A percentile compares a stretch with the other conserved stretches of the same genome.
Evolutionary conservation across 2,113 vertebrate genomes (phyloP).

Genomic region (Takifugu bimaculatus): DNA sequence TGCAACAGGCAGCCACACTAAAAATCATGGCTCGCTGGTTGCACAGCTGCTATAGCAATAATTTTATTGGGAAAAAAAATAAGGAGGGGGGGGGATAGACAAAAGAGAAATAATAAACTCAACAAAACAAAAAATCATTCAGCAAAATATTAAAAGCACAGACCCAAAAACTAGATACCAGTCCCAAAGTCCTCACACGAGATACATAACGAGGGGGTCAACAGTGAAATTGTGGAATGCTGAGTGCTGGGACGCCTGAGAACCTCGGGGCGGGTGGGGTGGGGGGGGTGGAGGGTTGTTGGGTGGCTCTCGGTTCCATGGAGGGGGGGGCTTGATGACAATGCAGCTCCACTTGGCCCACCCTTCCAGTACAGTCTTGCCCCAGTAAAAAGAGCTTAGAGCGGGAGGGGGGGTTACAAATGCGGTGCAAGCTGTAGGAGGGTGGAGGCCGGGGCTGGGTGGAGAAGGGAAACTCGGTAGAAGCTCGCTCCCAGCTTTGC

Average conservation of each 20-base stretch:
- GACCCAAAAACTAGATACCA: constrained; percentile 81
- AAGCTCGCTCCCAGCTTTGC: constrained; percentile 54
- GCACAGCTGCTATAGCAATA: constrained; percentile 84
- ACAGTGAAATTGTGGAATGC: constrained; percentile 84
- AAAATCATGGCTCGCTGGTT: constrained; percentile 78
- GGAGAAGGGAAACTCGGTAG: constrained; percentile 56
- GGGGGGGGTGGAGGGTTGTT: constrained; percentile 62
- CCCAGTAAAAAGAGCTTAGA: constrained; percentile 69
- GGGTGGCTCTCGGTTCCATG: constrained; percentile 71
- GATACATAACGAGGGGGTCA: constrained; percentile 77
- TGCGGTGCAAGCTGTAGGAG: constrained; percentile 50
- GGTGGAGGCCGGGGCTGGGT: constrained; percentile 59
- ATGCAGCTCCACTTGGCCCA: constrained; percentile 77
- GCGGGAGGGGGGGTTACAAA: constrained; percentile 60
- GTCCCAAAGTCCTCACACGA: constrained; percentile 80
- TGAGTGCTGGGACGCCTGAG: constrained; percentile 81
- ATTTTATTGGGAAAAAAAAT: constrained; percentile 71
- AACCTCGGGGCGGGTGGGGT: constrained; percentile 50
- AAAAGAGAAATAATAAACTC: constrained; percentile 72
- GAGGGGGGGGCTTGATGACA: not conserved
- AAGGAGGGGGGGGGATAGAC: constrained; percentile 16
- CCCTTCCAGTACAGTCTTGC: constrained; percentile 83
- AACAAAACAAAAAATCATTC: constrained; percentile 72
- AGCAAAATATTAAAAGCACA: constrained; percentile 87
- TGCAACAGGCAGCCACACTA: constrained; percentile 80